phyloP scores from a whole-genome alignment of 2,797 vertebrate species.

The Parauchenoglanis punctatus region DNA sequence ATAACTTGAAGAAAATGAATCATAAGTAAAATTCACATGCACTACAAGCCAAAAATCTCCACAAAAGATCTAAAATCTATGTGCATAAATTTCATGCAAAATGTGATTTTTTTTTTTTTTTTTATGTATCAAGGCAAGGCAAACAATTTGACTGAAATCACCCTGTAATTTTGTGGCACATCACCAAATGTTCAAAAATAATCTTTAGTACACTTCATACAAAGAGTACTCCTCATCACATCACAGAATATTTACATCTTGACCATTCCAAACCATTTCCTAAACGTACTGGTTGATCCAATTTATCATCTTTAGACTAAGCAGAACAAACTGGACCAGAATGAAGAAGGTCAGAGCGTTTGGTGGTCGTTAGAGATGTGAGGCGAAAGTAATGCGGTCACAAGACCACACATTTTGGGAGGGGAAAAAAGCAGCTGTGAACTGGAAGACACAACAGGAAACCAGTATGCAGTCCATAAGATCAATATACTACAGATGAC shows the following conservation, averaged over 20 bases:
- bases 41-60: neutral
- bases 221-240: neutral
- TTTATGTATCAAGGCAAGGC: neutral
- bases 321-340: conserved; percentile 16
- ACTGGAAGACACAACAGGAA: conserved; percentile 54
- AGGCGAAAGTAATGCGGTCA: conserved; percentile 60
- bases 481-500: conserved; percentile 68
- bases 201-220: neutral
- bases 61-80: neutral
- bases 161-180: neutral
- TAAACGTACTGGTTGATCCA: neutral
- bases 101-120: neutral
- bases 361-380: conserved; percentile 50
- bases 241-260: neutral
- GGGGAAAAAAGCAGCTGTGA: conserved; percentile 60
- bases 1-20: neutral
- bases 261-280: neutral
- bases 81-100: neutral
- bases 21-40: neutral
- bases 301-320: neutral
- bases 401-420: conserved; percentile 45
- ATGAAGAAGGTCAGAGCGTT: conserved; percentile 21
- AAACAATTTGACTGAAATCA: neutral
- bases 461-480: conserved; percentile 42
- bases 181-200: neutral